Evolutionary conservation across 2,797 vertebrate genomes (phyloP), one percentile per base, ranked within the genome.

Genomic region (Zonotrichia albicollis): DNA sequence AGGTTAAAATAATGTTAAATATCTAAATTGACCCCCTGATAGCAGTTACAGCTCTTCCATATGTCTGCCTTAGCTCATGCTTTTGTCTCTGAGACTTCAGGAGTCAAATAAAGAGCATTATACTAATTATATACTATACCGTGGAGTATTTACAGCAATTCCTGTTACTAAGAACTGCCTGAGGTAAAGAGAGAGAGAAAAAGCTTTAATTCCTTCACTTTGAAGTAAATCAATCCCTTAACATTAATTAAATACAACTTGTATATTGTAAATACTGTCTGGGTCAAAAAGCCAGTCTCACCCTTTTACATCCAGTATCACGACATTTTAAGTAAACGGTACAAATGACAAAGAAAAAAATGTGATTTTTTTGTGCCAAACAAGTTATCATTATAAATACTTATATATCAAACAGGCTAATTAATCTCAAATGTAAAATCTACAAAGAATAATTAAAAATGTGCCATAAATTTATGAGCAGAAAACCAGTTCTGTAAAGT

Each of bases 1-100:
- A 83, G 62, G 89, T 83, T 96, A 93, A 87, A 93, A 93, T 78
- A 92, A 92, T 36, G 46, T 93, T 94, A 90, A 95, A 87, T 75
- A 89, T 55, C 58, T 55, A 85, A 95, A 93, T 60, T 83, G 75
- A 96, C 75, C 89, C 79, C 90, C 17, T 94, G 95, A 68, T 72
- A 87, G 72, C 72, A 87, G 51, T 91, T 92, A 95, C 4, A 43
- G 54, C n/a, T 87, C 81, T 79, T 89, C 89, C 9, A 21, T 51
- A 80, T 38, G 75, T 77, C 90, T 90, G 60, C 58, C 46, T 92
- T 65, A 93, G 82, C 51, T 86, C 53, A 9, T 29, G 32, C n/a
- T 89, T 95, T 77, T 81, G 62, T 92, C 68, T 90, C n/a, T 55
- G 62, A 80, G 38, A 92, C 48, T 93, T 94, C 68, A 70, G 51